Conservation (phyloP, 1,140 invertebrate species). For the Tachypleus tridentatus region DNA sequence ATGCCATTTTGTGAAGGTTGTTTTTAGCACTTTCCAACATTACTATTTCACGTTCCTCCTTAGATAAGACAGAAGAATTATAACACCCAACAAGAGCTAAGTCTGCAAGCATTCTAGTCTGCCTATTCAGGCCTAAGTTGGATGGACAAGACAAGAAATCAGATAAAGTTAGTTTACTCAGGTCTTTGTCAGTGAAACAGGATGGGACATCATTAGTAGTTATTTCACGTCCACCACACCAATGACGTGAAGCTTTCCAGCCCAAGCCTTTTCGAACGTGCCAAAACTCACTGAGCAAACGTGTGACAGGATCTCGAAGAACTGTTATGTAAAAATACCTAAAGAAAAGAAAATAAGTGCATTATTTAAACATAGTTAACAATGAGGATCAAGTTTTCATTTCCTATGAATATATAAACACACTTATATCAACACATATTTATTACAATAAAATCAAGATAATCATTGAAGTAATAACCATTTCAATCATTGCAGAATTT, state of each 20-base stretch:
- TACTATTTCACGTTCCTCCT: conserved; percentile 24
- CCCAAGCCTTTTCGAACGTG: conserved; percentile 34
- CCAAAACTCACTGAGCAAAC: conserved; percentile 37
- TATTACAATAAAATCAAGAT: no score
- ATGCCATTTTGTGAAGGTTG: conserved; percentile 34
- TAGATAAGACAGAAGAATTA: conserved; percentile 27
- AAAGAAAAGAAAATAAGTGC: conserved; percentile 12
- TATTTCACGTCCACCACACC: conserved; percentile 29
- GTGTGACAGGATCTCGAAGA: conserved; percentile 33
- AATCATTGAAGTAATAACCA: no score
- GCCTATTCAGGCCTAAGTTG: conserved; percentile 36
- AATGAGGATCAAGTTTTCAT: background rate
- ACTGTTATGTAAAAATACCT: conserved; percentile 37
- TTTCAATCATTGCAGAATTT: no score
- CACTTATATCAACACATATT: no score
- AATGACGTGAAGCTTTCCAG: conserved; percentile 29
- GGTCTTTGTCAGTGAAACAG: conserved; percentile 31
- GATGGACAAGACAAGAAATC: conserved; percentile 33
- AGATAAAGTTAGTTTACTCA: conserved; percentile 29
- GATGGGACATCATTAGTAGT: conserved; percentile 32
- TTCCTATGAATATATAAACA: no score
- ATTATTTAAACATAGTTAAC: background rate
- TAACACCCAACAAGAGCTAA: conserved; percentile 35
- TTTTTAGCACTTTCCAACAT: conserved; percentile 35
- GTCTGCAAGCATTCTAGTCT: conserved; percentile 35